Evolutionary conservation across 1,140 invertebrate genomes (phyloP).

Genomic region (Chironomus striatipennis): DNA sequence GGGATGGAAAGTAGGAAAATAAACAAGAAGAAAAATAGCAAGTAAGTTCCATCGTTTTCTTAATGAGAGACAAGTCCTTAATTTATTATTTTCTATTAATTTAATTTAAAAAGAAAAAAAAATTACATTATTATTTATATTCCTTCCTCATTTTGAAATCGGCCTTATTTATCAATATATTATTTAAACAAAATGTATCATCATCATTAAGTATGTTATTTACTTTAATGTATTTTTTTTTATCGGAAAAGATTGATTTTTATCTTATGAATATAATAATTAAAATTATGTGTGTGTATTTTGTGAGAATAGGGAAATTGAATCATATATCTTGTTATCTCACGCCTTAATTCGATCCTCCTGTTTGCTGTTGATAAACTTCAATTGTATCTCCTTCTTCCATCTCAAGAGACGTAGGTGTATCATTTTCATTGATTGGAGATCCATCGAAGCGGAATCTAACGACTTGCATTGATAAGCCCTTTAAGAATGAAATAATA

Average conservation of each 20-base stretch:
- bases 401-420: conserved; percentile 83
- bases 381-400: conserved; percentile 93
- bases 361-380: conserved; percentile 90
- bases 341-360: conserved; percentile 41
- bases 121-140: conserved; percentile 10
- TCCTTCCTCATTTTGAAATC: not conserved
- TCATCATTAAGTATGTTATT: not conserved
- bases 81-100: conserved; percentile 6
- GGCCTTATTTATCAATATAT: not conserved
- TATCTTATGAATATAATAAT: not conserved
- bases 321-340: too few relatives aligned
- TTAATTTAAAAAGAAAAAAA: conserved; percentile 15
- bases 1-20: too few relatives aligned
- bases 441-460: conserved; percentile 90
- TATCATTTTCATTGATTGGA: conserved; percentile 89
- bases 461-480: conserved; percentile 76
- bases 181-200: not conserved
- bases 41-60: not conserved
- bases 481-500: too few relatives aligned
- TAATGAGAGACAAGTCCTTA: conserved; percentile 5
- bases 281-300: too few relatives aligned
- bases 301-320: too few relatives aligned
- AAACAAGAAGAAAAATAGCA: too few relatives aligned
- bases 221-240: not conserved
- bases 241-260: not conserved